These are phyloP conservation scores for Cassiopea xamachana DNA, from an alignment of 30 jellyfish, hydroid and myxozoan species.

Conservation along the genomic window DNA sequence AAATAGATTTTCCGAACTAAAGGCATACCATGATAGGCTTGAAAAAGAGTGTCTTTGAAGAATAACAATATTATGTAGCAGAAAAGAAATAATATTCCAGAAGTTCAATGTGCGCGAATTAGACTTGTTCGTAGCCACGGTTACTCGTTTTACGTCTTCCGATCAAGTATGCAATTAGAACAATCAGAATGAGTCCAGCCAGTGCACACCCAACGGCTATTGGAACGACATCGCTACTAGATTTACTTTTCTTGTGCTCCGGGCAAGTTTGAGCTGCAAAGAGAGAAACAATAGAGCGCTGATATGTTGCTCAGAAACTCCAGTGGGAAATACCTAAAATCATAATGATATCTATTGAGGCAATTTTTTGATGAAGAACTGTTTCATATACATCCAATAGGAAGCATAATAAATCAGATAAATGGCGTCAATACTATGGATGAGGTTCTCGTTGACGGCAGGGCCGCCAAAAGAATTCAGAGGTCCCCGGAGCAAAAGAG, in stretches of 20 bases:
- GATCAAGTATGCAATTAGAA: constrained; percentile 93
- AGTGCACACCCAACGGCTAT: constrained; percentile 98
- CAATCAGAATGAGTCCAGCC: constrained; percentile 96
- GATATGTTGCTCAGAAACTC: not conserved
- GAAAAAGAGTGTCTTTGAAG: too few relatives aligned
- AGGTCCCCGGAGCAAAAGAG: too few relatives aligned
- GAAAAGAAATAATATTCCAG: not conserved
- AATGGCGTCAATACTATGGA: too few relatives aligned
- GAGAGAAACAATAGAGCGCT: constrained; percentile 67
- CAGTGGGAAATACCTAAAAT: not conserved
- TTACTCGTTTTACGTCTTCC: constrained; percentile 82
- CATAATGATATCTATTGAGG: too few relatives aligned
- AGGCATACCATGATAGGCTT: too few relatives aligned
- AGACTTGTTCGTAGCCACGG: constrained; percentile 93
- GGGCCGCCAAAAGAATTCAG: too few relatives aligned
- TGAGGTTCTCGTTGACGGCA: too few relatives aligned
- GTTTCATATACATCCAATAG: too few relatives aligned
- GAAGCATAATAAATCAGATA: too few relatives aligned
- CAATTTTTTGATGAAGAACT: too few relatives aligned
- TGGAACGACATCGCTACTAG: constrained; percentile 82
- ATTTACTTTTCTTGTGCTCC: not conserved
- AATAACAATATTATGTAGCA: too few relatives aligned
- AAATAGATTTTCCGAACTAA: too few relatives aligned
- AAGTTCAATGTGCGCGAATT: not conserved
- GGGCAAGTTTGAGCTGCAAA: constrained; percentile 55